These are phyloP conservation scores for Steinernema carpocapsae DNA, from an alignment of 2,888 invertebrate genomes.

Conservation along the genomic window DNA sequence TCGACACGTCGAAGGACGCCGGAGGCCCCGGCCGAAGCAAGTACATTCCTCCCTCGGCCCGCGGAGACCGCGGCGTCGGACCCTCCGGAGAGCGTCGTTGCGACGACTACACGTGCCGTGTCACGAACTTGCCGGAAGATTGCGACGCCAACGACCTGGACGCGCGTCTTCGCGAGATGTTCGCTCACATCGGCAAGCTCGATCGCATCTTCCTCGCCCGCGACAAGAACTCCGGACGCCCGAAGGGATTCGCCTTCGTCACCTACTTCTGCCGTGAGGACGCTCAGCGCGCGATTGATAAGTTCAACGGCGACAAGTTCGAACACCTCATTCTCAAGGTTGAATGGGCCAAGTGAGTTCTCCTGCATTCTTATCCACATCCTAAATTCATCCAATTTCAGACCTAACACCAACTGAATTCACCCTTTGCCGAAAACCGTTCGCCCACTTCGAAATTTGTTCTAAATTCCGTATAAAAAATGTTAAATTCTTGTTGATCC, in stretches of 20 bases:
- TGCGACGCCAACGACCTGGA: conserved; percentile 76
- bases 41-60: conserved; percentile 49
- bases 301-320: conserved; percentile 54
- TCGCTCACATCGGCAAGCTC: conserved; percentile 82
- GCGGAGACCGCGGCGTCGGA: conserved; percentile 37
- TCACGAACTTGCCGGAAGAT: conserved; percentile 94
- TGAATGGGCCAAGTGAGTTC: conserved; percentile 62
- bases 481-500: conserved; percentile 8
- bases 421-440: background rate
- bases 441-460: background rate
- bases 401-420: conserved; percentile 14
- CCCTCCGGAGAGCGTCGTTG: conserved; percentile 49
- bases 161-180: conserved; percentile 89
- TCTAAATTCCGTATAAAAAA: conserved; percentile 7
- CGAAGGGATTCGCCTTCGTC: conserved; percentile 91
- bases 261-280: conserved; percentile 87
- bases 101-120: conserved; percentile 83
- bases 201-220: conserved; percentile 93
- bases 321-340: conserved; percentile 96
- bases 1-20: conserved; percentile 26
- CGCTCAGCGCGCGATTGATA: conserved; percentile 81
- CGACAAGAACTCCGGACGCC: conserved; percentile 76
- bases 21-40: conserved; percentile 39
- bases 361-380: background rate
- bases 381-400: background rate